Base-by-base conservation (phyloP, 2,113 vertebrate genomes). In the Tinamus guttatus region DNA sequence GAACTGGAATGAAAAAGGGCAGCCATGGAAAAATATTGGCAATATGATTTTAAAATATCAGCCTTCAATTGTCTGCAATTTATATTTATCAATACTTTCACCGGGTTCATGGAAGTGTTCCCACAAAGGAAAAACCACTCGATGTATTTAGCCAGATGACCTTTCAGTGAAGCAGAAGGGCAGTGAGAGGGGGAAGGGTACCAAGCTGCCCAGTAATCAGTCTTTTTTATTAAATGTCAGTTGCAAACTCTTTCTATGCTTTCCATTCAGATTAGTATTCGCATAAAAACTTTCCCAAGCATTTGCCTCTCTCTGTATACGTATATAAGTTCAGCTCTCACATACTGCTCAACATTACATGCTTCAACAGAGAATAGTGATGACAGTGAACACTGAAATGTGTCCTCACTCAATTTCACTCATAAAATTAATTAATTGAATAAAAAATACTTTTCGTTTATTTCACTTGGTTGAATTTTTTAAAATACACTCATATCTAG, bases 21-120 rank as follows among this genome's bases (percentile, higher is more conserved):
- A 95, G 32, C 93, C 76, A 77, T 34, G 94, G 89, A 95, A 89
- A 93, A 95, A 85, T 95, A 96, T 94, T 92, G 91, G 92, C 94
- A 95, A 95, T 96, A 90, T 89, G 85, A 96, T 96, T 96, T 97
- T 78, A 89, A 97, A 96, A 96, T 93, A 97, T 7, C 95, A 96
- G 71, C 89, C 93, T 85, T 94, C 95, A 97, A 93, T 95, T 96
- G 94, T 67, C 62, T 96, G 86, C 93, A 96, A 96, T 96, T 96
- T 94, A 47, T 93, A 96, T 96, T 96, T 92, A 93, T 96, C 93
- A 93, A 93, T 97, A 95, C 70, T 93, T 85, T 74, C 8, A 1
- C 85, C 92, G 75, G 90, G 74, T 68, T 49, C 73, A 25, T 68
- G 92, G 90, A 93, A 94, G 69, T 73, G 74, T 62, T 96, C 81